A percentile compares a stretch with the other conserved stretches of the same genome.
Evolutionary conservation across 2,113 vertebrate genomes (phyloP).

Genomic region (Malurus elegans): DNA sequence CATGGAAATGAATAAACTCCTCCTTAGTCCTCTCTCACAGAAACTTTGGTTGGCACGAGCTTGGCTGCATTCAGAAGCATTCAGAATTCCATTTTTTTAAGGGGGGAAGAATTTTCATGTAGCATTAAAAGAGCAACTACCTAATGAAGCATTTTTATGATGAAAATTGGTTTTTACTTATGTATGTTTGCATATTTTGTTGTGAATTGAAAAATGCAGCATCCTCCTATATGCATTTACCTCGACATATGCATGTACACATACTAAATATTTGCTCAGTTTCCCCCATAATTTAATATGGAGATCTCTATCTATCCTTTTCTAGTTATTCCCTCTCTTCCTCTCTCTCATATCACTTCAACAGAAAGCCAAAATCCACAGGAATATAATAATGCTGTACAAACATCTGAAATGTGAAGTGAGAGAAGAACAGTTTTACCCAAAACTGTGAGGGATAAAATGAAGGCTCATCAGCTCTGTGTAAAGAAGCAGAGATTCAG

Average conservation of each 20-base stretch:
- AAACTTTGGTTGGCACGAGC: not conserved
- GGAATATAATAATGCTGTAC: not conserved
- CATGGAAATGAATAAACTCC: not conserved
- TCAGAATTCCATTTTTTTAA: not conserved
- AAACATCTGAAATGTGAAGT: not conserved
- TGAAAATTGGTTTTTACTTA: not conserved
- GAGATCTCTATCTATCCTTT: not conserved
- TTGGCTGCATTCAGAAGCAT: not conserved
- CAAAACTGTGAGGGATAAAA: not conserved
- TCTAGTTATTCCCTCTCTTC: not conserved
- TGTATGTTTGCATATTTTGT: not conserved
- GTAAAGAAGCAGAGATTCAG: constrained; percentile 29
- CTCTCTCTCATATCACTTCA: not conserved
- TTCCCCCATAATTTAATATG: not conserved
- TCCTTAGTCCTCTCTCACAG: not conserved
- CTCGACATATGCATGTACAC: not conserved
- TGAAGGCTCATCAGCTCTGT: not conserved
- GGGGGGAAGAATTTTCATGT: not conserved
- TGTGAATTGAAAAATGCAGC: not conserved
- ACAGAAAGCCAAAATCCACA: not conserved
- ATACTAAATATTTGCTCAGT: not conserved
- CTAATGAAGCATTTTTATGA: not conserved
- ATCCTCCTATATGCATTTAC: not conserved
- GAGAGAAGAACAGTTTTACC: not conserved
- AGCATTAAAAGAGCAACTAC: not conserved